Conservation (phyloP, 2,888 invertebrate genomes). For the Synanthedon formicaeformis region DNA sequence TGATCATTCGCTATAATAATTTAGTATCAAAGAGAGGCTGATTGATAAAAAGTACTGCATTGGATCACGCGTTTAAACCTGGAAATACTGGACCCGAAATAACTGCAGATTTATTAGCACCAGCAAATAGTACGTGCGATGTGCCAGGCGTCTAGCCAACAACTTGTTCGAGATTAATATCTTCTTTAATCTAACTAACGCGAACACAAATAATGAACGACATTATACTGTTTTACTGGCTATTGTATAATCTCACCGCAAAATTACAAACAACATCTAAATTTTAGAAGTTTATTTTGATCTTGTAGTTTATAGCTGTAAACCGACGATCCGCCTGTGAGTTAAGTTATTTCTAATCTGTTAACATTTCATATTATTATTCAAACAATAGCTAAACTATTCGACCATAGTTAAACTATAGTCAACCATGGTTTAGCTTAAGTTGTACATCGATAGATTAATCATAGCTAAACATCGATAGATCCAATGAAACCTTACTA, state of each 20-base stretch:
- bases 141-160: slow-evolving; percentile 48
- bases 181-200: slow-evolving; percentile 25
- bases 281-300: too few relatives aligned
- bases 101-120: slow-evolving; percentile 43
- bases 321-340: too few relatives aligned
- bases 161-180: slow-evolving; percentile 43
- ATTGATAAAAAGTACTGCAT: slow-evolving; percentile 11
- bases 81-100: slow-evolving; percentile 23
- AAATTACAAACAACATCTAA: neutral
- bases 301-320: too few relatives aligned
- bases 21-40: neutral
- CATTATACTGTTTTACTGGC: slow-evolving; percentile 13
- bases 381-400: too few relatives aligned
- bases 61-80: slow-evolving; percentile 11
- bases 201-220: slow-evolving; percentile 23
- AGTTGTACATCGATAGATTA: too few relatives aligned
- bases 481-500: too few relatives aligned
- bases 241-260: neutral
- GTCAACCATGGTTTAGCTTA: too few relatives aligned
- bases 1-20: too few relatives aligned
- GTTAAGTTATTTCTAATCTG: too few relatives aligned
- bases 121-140: slow-evolving; percentile 21
- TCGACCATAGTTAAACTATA: too few relatives aligned
- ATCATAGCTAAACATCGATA: too few relatives aligned
- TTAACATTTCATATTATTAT: too few relatives aligned